Conservation (phyloP, 2,888 invertebrate genomes). For the Agrilus mali region DNA sequence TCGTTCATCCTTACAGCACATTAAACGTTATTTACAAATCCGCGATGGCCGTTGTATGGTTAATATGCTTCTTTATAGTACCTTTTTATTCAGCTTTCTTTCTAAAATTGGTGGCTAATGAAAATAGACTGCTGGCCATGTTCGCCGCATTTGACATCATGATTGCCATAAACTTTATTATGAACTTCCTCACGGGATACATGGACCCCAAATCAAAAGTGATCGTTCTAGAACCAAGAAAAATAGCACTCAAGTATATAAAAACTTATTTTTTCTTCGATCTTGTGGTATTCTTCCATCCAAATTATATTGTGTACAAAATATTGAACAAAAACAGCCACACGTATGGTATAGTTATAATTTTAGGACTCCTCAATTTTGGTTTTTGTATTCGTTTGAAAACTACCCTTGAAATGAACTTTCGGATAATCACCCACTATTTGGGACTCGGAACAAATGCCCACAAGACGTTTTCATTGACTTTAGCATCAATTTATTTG, state of each 20-base stretch:
- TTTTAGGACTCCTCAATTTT: too few relatives aligned
- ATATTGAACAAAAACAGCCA: too few relatives aligned
- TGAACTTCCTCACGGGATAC: slow-evolving; percentile 10
- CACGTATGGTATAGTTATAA: too few relatives aligned
- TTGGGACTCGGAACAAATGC: neutral
- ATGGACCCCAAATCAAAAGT: slow-evolving; percentile 22
- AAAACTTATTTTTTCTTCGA: too few relatives aligned
- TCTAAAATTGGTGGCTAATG: neutral
- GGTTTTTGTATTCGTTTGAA: slow-evolving; percentile 3
- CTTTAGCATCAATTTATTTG: slow-evolving; percentile 7
- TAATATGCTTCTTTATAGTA: slow-evolving; percentile 8
- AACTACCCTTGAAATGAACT: slow-evolving; percentile 4
- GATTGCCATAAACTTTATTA: neutral
- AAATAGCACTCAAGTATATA: slow-evolving; percentile 4
- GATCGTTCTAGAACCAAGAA: slow-evolving; percentile 22
- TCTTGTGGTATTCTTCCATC: too few relatives aligned
- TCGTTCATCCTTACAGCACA: slow-evolving; percentile 29
- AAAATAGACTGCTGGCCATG: too few relatives aligned
- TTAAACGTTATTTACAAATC: slow-evolving; percentile 9
- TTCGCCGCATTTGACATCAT: too few relatives aligned
- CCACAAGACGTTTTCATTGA: slow-evolving; percentile 6
- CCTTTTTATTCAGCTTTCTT: slow-evolving; percentile 9
- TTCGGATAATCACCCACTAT: slow-evolving; percentile 4
- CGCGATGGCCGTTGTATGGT: slow-evolving; percentile 9
- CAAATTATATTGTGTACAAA: too few relatives aligned